Evolutionary conservation across 2,113 vertebrate species (phyloP), one percentile per base, ranked within the genome.

Genomic region (Drymodes brunneopygia): DNA sequence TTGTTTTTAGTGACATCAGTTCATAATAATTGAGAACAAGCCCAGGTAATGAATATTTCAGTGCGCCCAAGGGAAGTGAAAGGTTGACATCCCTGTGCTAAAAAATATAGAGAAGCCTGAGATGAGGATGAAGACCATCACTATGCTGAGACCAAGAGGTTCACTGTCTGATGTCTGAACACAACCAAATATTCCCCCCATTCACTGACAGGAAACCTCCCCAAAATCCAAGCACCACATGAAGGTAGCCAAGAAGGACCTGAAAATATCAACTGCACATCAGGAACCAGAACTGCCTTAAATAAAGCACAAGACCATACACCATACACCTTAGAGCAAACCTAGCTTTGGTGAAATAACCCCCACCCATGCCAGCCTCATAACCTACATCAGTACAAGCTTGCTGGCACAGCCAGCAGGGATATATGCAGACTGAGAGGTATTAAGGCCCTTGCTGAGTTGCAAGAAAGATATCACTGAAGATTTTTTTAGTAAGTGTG

Each of bases 101-200:
- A 79, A 91, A 93, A 81, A 47, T 12, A 67, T 0, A 50, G 50
- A 90, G 47, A 83, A 86, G 16, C 5, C 48, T 4, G 0, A 72
- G 65, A 86, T 44, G 28, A 86, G 47, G 47, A 86, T 33, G 51
- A 81, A 72, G 31, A 62, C 18, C 14, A 71, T 9, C 8, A 3
- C 29, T 61, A 44, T 16, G 8, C 31, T 6, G 3, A 86, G 74
- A 65, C 16, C 10, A 29, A 61, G 25, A 73, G n/a, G 9, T 19
- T 73, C 31, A 12, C 48, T 58, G 25, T 29, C n/a, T 20, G 2
- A 66, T 42, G 61, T 28, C 47, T 42, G 11, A 66, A 58, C 0
- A 1, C 17, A 79, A 47, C 24, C 48, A 67, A 22, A 60, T 1
- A 0, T 57, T 12, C 12, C 3, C 9, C 3, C 12, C n/a, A 25